Evolutionary conservation across 2,113 vertebrate genomes (phyloP), one percentile per base, ranked within the genome.

Genomic region (Rattus norvegicus): DNA sequence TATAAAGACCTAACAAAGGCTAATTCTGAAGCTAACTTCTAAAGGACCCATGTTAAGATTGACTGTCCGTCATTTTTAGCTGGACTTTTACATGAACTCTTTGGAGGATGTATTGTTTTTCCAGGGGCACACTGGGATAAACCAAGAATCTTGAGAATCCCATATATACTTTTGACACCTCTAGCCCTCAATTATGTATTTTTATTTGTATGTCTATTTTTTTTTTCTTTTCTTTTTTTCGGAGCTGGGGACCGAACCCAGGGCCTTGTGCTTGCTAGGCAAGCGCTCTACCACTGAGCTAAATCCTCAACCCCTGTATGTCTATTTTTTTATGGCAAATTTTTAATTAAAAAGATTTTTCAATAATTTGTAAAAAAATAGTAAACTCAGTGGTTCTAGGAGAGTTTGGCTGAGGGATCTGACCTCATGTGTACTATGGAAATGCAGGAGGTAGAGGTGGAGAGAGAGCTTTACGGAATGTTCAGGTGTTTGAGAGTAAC

Each of bases 1-100:
- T 92, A 14, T 65, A 72, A 93, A 95, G 30, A 13, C 65, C 13
- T 87, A 39, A 79, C 43, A n/a, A 70, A 95, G 39, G 49, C 33
- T 72, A 93, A 67, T 88, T 92, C 17, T 95, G 79, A 95, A 73
- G 9, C 47, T 93, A 93, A 63, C 30, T 92, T 97, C 24, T 92
- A 16, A 89, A 94, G 59, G 59, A 95, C 19, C 2, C 6, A 12
- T 70, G 14, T 85, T 72, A 76, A 89, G 80, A 56, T 69, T 95
- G 61, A 84, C 11, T 69, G 22, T 77, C 61, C 20, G 2, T 81
- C 61, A 11, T 84, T 90, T 47, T 88, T 93, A 86, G 33, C 43
- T 92, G 80, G 49, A 93, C 22, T 81, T 92, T 90, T 94, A 90
- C 65, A 56, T 90, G 63, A 92, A 89, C 9, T 47, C 28, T 67